Evolutionary conservation across 1,140 invertebrate species (phyloP).

Genomic region (Brachionus calyciflorus): DNA sequence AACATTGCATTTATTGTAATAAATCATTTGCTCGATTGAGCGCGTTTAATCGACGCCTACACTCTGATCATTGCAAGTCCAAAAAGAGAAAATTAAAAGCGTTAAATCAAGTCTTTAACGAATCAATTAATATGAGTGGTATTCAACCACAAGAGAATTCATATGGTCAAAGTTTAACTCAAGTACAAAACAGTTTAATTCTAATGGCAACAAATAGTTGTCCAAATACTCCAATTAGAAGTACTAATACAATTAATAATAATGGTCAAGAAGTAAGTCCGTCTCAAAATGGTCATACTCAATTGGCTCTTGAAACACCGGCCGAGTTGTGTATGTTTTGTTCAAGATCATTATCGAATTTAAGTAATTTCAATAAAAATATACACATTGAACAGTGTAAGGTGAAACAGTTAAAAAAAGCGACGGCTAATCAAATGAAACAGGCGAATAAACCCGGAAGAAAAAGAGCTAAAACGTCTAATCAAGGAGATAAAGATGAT

Average conservation of each 20-base stretch:
- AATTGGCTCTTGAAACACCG: neutral
- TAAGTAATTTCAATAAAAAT: slow-evolving; percentile 45
- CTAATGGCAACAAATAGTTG: slow-evolving; percentile 1
- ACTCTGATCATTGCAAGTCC: slow-evolving; percentile 33
- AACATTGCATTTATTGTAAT: slow-evolving; percentile 16
- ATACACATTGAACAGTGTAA: slow-evolving; percentile 36
- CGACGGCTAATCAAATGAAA: neutral
- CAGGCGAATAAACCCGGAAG: neutral
- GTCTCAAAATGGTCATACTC: neutral
- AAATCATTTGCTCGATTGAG: slow-evolving; percentile 37
- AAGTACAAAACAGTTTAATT: slow-evolving; percentile 11
- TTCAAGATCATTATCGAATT: slow-evolving; percentile 13
- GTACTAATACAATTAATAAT: neutral
- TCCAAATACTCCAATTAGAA: neutral
- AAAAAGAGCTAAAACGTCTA: neutral
- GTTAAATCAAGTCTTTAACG: neutral
- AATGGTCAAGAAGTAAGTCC: neutral
- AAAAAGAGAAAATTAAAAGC: slow-evolving; percentile 40
- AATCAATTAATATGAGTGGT: neutral
- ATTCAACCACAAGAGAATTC: neutral
- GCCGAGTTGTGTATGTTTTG: neutral
- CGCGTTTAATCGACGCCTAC: slow-evolving; percentile 9
- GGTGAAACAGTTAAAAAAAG: slow-evolving; percentile 19
- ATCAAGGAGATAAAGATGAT: neutral
- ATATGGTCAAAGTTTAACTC: neutral